phyloP scores from a whole-genome alignment of 2,113 vertebrate species.

The Meriones unguiculatus region DNA sequence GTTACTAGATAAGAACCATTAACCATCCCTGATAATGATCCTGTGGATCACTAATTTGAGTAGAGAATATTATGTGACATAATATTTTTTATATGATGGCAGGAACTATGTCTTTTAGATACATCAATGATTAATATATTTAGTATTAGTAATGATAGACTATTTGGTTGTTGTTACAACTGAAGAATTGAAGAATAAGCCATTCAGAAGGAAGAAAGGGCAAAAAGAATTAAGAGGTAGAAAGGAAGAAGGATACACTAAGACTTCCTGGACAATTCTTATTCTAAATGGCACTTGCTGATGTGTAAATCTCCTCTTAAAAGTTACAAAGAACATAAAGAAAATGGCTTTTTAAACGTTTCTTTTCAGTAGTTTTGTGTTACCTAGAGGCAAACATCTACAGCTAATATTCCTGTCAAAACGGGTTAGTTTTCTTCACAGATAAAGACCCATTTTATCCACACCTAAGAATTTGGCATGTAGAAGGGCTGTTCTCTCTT shows the following conservation, averaged over 20 bases:
- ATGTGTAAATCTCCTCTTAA: neutral
- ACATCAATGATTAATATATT: neutral
- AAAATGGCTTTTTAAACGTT: neutral
- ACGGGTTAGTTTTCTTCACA: conserved; percentile 17
- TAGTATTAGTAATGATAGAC: neutral
- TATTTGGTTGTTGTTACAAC: neutral
- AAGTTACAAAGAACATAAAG: neutral
- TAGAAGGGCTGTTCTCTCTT: neutral
- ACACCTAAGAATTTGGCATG: neutral
- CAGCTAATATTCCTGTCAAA: neutral
- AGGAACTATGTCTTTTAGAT: neutral
- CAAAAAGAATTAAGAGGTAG: rapidly evolving
- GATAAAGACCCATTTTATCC: neutral
- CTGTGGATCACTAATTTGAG: neutral
- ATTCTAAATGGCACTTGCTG: neutral
- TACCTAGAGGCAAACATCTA: neutral
- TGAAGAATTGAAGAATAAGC: neutral
- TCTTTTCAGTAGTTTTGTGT: neutral
- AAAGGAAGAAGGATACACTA: neutral
- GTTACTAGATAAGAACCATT: neutral
- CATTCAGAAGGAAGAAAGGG: neutral
- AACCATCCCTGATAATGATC: neutral
- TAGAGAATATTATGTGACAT: neutral
- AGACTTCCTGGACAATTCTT: neutral
- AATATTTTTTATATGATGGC: neutral